Percentiles rank a stretch among this genome's conserved stretches.
Conservation (phyloP, 2,888 invertebrate genomes). For the Trachelus troglodyta region DNA sequence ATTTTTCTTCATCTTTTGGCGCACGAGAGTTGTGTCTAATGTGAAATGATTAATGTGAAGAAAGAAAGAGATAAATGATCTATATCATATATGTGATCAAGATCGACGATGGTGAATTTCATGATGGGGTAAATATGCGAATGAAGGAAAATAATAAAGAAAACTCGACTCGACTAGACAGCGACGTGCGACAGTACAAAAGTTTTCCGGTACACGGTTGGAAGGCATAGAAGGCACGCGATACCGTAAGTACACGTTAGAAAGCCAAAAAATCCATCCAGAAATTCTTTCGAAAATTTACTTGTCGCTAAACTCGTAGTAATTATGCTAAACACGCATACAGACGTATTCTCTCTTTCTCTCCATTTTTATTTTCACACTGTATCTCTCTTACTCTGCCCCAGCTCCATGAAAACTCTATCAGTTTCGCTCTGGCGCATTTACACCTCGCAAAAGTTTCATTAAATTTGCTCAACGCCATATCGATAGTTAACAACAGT, state of each 20-base stretch:
- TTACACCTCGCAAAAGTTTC: conserved; percentile 15
- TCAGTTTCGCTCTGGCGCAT: conserved; percentile 13
- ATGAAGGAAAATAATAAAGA: background rate
- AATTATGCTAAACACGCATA: background rate
- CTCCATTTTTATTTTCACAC: background rate
- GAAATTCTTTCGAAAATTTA: conserved; percentile 19
- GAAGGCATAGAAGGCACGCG: conserved; percentile 59
- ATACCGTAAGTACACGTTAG: conserved; percentile 42
- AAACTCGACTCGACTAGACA: background rate
- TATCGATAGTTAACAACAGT: background rate
- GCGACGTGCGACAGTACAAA: conserved; percentile 23
- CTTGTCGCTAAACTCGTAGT: background rate
- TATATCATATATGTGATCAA: background rate
- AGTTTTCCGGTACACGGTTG: conserved; percentile 43
- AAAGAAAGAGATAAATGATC: background rate
- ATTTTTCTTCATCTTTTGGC: background rate
- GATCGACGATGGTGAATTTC: background rate
- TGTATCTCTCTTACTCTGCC: background rate
- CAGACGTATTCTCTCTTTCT: background rate
- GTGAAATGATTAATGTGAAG: background rate
- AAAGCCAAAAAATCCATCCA: conserved; percentile 30
- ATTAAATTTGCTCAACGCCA: background rate
- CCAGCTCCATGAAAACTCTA: conserved; percentile 3
- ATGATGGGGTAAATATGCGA: background rate
- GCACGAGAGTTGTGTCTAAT: no score